Base-by-base conservation (phyloP, 2,113 vertebrate species). In the Oreotrochilus melanogaster region DNA sequence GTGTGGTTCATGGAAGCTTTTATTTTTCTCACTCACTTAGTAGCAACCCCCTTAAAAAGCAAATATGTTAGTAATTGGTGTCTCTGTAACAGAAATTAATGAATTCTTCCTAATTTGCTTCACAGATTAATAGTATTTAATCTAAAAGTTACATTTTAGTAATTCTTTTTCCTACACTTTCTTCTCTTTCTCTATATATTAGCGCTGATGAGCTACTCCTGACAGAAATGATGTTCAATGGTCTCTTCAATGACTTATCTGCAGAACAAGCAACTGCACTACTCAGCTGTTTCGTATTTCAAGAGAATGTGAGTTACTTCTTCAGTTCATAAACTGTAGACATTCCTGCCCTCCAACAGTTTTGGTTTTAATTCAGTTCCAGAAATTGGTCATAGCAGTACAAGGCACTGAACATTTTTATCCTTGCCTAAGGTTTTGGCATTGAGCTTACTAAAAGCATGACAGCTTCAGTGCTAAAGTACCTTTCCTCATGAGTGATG, bases 151-250 rank as follows among this genome's bases (percentile, higher is more conserved):
- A 42, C 4, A 16, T 24, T 71, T 67, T 4, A 22, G 4, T 70
- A 57, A 23, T 31, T 73, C 11, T 82, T 81, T 47, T 31, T 57
- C 19, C 53, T 89, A 51, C 83, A 4, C 8, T 53, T 94, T 12
- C 14, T 50, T 76, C 39, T 93, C 23, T 58, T 43, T 93, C 23
- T 58, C 33, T 89, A 62, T 58, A 28, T 54, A 69, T 91, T 93
- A 99, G 99, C 95, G 99, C 98, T 7, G 99, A 99, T 65, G 99
- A 99, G 89, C 98, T 99, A 13, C 98, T 99, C 37, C 98, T 99
- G 88, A 99, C 99, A 3, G 99, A 99, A 97, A 99, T 99, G 99
- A 97, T 99, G 93, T 99, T 99, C 96, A 99, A 99, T 62, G 99
- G 99, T 2, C 98, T 99, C 70, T 99, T 99, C 98, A 99, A 99